Evolutionary conservation across 2,797 vertebrate genomes (phyloP).

Genomic region (Lithobates sylvaticus): DNA sequence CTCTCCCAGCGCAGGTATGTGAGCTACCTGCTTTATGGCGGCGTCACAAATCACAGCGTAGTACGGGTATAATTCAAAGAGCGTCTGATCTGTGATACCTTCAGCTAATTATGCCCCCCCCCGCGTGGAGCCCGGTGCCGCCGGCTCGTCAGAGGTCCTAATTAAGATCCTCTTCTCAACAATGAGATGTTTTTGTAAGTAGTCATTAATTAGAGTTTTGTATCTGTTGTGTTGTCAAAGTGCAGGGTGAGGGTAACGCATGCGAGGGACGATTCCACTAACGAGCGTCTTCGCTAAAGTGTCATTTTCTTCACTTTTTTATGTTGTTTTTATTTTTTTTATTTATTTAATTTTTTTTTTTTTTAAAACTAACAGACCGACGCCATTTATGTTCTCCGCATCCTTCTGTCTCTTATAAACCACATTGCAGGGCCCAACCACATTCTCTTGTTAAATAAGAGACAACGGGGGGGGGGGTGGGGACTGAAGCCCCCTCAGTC

Average conservation of each 20-base stretch:
- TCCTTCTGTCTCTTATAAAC: no score
- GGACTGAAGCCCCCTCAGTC: no score
- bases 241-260: not conserved
- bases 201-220: slow-evolving; percentile 19
- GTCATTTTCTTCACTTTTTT: no score
- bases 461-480: no score
- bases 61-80: slow-evolving; percentile 21
- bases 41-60: slow-evolving; percentile 13
- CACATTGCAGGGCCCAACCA: no score
- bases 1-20: slow-evolving; percentile 8
- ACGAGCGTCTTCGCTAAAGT: not conserved
- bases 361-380: no score
- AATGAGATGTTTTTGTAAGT: slow-evolving; percentile 39
- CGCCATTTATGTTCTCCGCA: no score
- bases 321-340: no score
- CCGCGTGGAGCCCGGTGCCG: slow-evolving; percentile 4
- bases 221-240: slow-evolving; percentile 19
- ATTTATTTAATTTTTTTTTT: no score
- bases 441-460: no score
- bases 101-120: slow-evolving; percentile 35
- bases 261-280: slow-evolving; percentile 5
- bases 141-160: slow-evolving; percentile 6
- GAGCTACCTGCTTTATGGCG: slow-evolving; percentile 26
- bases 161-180: slow-evolving; percentile 47
- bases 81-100: slow-evolving; percentile 20